Evolutionary conservation across 53 echinoderm and acorn worm genomes (phyloP).

Genomic region (Zoroaster sp.): DNA sequence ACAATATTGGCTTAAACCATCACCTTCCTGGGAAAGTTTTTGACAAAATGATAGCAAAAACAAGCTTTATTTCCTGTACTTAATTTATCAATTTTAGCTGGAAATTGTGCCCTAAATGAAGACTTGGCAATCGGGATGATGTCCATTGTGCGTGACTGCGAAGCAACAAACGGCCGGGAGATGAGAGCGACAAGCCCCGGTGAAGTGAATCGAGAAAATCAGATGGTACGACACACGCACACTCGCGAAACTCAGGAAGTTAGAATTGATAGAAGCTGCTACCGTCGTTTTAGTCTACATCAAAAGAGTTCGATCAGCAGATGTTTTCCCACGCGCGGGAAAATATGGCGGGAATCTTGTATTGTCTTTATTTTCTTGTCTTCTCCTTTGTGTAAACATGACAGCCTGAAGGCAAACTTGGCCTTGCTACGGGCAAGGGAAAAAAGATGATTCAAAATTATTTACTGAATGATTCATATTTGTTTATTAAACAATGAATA

Average conservation of each 20-base stretch:
- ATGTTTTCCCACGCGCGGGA: slow-evolving; percentile 27
- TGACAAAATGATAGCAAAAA: not conserved
- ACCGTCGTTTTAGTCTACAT: slow-evolving; percentile 16
- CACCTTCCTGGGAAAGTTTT: not conserved
- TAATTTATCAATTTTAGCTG: not conserved
- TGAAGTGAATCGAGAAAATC: slow-evolving; percentile 44
- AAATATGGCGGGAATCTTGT: slow-evolving; percentile 3
- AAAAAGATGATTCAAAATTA: not conserved
- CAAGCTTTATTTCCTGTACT: slow-evolving; percentile 44
- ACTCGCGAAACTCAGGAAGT: slow-evolving; percentile 1
- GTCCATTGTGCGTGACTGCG: slow-evolving; percentile 12
- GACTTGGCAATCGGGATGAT: slow-evolving; percentile 14
- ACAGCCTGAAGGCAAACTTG: slow-evolving; percentile 4
- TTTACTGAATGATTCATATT: not conserved
- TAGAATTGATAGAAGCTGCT: not conserved
- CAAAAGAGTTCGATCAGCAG: slow-evolving; percentile 40
- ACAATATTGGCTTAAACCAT: not conserved
- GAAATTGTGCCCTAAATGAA: slow-evolving; percentile 7
- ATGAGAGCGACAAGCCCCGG: slow-evolving; percentile 14
- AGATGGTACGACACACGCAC: slow-evolving; percentile 15
- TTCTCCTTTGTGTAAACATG: not conserved
- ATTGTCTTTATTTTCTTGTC: slow-evolving; percentile 12
- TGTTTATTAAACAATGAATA: not conserved
- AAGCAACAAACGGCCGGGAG: slow-evolving; percentile 26
- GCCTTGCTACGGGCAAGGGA: slow-evolving; percentile 1